phyloP scores from a whole-genome alignment of 2,888 invertebrate genomes.

The Ornithoptera alexandrae region DNA sequence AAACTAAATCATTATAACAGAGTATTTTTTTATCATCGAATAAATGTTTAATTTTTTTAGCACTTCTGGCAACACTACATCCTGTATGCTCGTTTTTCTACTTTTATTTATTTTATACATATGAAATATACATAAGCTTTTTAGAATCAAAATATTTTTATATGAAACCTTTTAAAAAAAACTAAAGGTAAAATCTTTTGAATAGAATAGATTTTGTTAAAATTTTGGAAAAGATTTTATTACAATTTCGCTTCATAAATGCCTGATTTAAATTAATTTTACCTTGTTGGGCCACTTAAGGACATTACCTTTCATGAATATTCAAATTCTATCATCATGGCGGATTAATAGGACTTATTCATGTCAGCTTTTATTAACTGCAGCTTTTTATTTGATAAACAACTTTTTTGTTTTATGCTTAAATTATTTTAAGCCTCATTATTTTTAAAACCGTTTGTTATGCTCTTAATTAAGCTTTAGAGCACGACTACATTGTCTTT shows the following conservation, averaged over 20 bases:
- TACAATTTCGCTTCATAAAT: slow-evolving; percentile 23
- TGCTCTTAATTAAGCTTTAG: not conserved
- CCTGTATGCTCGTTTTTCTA: not conserved
- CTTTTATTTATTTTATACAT: not conserved
- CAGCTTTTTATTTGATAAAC: slow-evolving; percentile 27
- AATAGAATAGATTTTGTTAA: slow-evolving; percentile 9
- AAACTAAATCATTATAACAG: too few relatives aligned
- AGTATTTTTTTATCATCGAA: too few relatives aligned
- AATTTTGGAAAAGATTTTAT: slow-evolving; percentile 14
- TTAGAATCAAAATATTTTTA: not conserved
- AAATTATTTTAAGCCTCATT: not conserved
- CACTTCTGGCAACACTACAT: too few relatives aligned
- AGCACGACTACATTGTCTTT: too few relatives aligned
- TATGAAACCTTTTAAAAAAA: not conserved
- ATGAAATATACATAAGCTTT: not conserved
- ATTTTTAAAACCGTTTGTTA: not conserved
- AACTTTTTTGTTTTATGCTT: slow-evolving; percentile 5
- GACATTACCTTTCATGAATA: slow-evolving; percentile 47
- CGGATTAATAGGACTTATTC: slow-evolving; percentile 47
- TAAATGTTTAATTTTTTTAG: too few relatives aligned
- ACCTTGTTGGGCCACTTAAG: slow-evolving; percentile 38
- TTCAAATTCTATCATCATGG: slow-evolving; percentile 43
- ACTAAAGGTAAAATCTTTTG: not conserved
- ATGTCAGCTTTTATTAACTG: slow-evolving; percentile 39
- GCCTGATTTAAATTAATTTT: slow-evolving; percentile 30